Base-by-base conservation (phyloP, 2,113 vertebrate species). In the Spermophilus dauricus region DNA sequence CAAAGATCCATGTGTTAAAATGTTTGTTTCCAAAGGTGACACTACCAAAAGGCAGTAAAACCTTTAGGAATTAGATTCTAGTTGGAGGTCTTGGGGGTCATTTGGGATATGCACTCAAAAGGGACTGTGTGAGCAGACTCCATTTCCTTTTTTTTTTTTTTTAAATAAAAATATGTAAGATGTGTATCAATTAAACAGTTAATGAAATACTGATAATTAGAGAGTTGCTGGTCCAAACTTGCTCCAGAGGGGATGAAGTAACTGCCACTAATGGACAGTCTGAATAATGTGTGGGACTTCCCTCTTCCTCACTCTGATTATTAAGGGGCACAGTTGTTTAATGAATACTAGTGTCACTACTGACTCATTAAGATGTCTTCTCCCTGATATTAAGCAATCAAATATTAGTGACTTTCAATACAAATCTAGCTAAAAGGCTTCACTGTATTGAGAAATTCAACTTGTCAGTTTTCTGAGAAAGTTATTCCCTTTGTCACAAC, bases 231-330 rank as follows among this genome's bases (percentile, higher is more conserved):
- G n/a, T 22, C 20, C 13, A 48, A 51, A 4, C 24, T 34, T 26
- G 4, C 1, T 6, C 11, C 17, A 11, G 17, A 0, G 2, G 8
- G 5, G 48, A 26, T 42, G 32, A 39, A 30, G 0, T 4, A n/a
- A 2, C 3, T 2, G 8, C 11, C 2, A 42, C 80, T 8, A 26
- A 2, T 18, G 8, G 1, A 6, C 2, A 4, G 17, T 20, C 20
- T 56, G 48, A 58, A 42, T 51, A 56, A 56, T 0, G 8, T 14
- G 14, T 0, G 13, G 4, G 0, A 12, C 12, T 1, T 65, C 12
- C 8, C 30, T 13, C 4, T 30, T 5, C 16, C 14, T 2, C 48
- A 18, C 8, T 34, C 37, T 2, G 13, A 42, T 63, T 8, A 9
- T 9, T 39, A 48, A 78, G 2, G 14, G 7, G 7, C 7, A 1